Base-by-base conservation (phyloP, 2,113 vertebrate genomes). In the Myiozetetes cayanensis region DNA sequence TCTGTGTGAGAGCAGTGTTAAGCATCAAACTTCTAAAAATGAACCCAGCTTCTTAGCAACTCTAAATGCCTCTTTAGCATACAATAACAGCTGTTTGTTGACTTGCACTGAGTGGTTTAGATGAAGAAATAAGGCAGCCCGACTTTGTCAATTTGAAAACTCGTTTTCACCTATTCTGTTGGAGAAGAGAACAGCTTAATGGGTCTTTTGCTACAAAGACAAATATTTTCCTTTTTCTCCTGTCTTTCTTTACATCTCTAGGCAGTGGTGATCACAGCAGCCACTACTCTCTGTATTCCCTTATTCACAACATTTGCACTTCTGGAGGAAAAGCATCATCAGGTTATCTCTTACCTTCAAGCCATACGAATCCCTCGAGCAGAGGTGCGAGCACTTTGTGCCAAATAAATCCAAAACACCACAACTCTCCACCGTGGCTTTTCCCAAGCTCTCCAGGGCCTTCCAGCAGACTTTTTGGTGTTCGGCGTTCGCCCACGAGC, bases 301-400 rank as follows among this genome's bases (percentile, higher is more conserved):
- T 61, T 35, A 43, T 24, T 74, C 76, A 25, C 62, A 82, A 41
- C 70, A 30, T 61, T 49, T 12, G 17, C 16, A 10, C 62, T 39
- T 70, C 58, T 28, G 22, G n/a, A 49, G 50, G 71, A 28, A 76
- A 94, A 78, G 23, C 68, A 87, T 9, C 46, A 7, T 19, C 49
- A 27, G 2, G 0, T 15, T 15, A 19, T 35, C 43, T 66, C 98
- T 98, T 97, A 98, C 98, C 98, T 98, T 98, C 98, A 98, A 97
- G 98, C 98, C 98, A 98, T 98, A 97, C 2, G 97, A 96, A 28
- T 96, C 78, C 62, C 88, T 14, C 30, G 46, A 89, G 96, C 94
- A 86, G 93, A 83, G 95, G 67, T 8, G 59, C 1, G 53, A 35
- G 74, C 2, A 21, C 81, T 73, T 39, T 2, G 74, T 11, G 50